Conservation (phyloP, 2,888 invertebrate genomes). For the Cactoblastis cactorum region DNA sequence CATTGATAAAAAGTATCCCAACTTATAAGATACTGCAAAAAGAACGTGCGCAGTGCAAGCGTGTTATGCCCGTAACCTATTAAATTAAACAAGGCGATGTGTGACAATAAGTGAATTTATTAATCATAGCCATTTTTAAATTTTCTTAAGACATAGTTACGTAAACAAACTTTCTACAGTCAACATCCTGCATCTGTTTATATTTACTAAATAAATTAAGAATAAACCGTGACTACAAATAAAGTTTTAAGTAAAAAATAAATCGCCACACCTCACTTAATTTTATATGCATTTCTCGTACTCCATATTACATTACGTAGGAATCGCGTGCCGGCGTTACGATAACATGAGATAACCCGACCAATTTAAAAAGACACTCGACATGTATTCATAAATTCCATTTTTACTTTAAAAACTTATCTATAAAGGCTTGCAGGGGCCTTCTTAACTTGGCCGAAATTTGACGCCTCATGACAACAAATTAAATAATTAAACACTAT, state of each 20-base stretch:
- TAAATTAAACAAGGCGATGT: too few species aligned
- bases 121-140: too few species aligned
- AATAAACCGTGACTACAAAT: not conserved
- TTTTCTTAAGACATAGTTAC: too few species aligned
- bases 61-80: too few species aligned
- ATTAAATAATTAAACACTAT: conserved; percentile 62
- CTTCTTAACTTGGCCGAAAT: conserved; percentile 40
- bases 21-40: too few species aligned
- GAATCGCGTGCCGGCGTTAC: conserved; percentile 62
- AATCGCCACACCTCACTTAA: conserved; percentile 58
- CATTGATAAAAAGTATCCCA: too few species aligned
- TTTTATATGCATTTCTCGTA: conserved; percentile 65
- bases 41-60: too few species aligned
- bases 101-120: too few species aligned
- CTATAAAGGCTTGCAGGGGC: conserved; percentile 19
- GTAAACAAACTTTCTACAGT: too few species aligned
- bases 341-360: conserved; percentile 50
- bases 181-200: too few species aligned
- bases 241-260: conserved; percentile 37
- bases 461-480: conserved; percentile 66
- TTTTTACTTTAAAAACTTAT: conserved; percentile 11
- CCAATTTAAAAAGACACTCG: conserved; percentile 38
- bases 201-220: not conserved
- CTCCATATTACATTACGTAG: conserved; percentile 66
- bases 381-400: conserved; percentile 15